Conservation (phyloP, 2,797 vertebrate species). For the Pangasius mekongensis region DNA sequence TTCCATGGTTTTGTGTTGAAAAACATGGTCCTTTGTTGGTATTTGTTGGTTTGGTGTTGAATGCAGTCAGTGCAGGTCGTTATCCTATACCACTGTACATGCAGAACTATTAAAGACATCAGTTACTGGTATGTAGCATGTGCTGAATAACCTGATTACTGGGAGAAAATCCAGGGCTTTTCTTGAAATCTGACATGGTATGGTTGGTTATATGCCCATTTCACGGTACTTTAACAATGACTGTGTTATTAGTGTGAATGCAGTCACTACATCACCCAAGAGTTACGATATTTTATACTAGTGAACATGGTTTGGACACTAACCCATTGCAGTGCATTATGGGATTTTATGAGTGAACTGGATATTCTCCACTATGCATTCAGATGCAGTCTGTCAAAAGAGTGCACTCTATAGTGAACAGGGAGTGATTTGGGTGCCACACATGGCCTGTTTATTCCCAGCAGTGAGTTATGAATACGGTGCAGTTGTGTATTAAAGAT, state of each 20-base stretch:
- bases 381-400: not conserved
- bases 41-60: not conserved
- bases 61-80: not conserved
- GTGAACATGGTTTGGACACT: not conserved
- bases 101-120: not conserved
- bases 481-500: not conserved
- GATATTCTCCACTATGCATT: not conserved
- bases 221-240: too few relatives aligned
- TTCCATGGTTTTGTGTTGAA: not conserved
- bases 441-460: not conserved
- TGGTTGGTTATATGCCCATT: not conserved
- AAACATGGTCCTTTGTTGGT: not conserved
- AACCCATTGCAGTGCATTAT: not conserved
- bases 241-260: not conserved
- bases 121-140: not conserved
- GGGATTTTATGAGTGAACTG: not conserved
- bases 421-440: not conserved
- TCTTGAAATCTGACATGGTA: not conserved
- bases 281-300: not conserved
- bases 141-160: not conserved
- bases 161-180: not conserved
- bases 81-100: not conserved
- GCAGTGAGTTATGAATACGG: not conserved
- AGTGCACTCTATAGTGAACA: not conserved
- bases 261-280: too few relatives aligned